Base-by-base conservation (phyloP, 2,888 invertebrate genomes). In the Timema podura region DNA sequence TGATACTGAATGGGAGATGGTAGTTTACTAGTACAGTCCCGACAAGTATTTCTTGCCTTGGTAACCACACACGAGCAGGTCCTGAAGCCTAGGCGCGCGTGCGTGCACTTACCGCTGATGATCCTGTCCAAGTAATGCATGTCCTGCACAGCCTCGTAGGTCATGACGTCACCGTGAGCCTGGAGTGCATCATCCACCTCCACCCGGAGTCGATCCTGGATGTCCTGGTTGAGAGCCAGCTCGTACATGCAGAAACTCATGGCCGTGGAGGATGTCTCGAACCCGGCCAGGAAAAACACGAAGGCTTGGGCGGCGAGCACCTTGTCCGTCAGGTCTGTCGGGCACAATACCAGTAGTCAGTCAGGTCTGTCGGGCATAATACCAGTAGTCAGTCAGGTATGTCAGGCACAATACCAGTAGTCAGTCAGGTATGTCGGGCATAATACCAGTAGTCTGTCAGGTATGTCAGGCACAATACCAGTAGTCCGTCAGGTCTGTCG, bases 201-300 rank as follows among this genome's bases (percentile, higher is more conserved):
- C 44, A 13, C 30, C 61, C 13, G 61, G 44, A 61, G 61, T 15
- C 30, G 15, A 30, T 13, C 8, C 61, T 61, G 61, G 61, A 61
- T 13, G 9, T 44, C 11, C 61, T 30, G 61, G 9, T 61, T 61
- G 44, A 61, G 61, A 10, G 61, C 61, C 61, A 61, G 61, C 61
- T 61, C 61, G n/a, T 61, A 61, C 61, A 61, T 45, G 9, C 61
- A 61, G 61, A 61, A 61, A 45, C 61, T 61, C 61, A 61, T 61
- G 30, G 61, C 45, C 44, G 61, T 15, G 11, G 61, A 61, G 5
- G 61, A 61, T 13, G 61, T 61, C 61, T 61, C 61, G 61, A 61
- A 61, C 44, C 61, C 61, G 44, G 61, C 61, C 61, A 61, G 44
- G 30, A 61, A 61, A 30, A 61, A 61, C 6, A 61, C 61, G 61